Conservation (phyloP, 2,797 vertebrate species). For the Crocodylus rhombifer region DNA sequence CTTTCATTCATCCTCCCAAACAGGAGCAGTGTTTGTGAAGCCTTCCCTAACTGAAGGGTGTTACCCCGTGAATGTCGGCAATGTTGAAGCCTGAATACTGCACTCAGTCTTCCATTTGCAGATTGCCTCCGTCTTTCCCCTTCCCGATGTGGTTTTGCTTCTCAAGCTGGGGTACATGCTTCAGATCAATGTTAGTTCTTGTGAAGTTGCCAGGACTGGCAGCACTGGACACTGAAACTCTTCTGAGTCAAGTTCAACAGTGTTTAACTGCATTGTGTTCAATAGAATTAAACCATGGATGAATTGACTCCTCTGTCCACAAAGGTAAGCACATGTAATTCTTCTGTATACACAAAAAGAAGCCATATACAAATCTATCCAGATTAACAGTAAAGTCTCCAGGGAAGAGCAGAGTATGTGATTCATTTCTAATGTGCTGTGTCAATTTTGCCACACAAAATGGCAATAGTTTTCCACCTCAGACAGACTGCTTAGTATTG, state of each 20-base stretch:
- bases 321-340: not conserved
- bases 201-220: slow-evolving; percentile 59
- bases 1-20: slow-evolving; percentile 68
- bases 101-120: slow-evolving; percentile 72
- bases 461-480: not conserved
- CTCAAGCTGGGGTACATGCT: slow-evolving; percentile 63
- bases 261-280: slow-evolving; percentile 42
- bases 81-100: slow-evolving; percentile 75
- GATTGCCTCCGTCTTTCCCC: slow-evolving; percentile 40
- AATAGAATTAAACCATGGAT: not conserved
- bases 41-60: slow-evolving; percentile 67
- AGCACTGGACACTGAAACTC: slow-evolving; percentile 29
- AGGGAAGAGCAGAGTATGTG: not conserved
- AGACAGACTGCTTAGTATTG: not conserved
- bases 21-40: slow-evolving; percentile 63
- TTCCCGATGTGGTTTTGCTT: slow-evolving; percentile 59
- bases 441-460: not conserved
- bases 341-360: not conserved
- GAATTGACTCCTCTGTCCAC: not conserved
- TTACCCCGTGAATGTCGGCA: slow-evolving; percentile 73
- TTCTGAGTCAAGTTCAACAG: not conserved
- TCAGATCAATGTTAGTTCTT: slow-evolving; percentile 65
- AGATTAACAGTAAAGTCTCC: not conserved
- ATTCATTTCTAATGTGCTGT: not conserved
- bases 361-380: not conserved